phyloP scores from a whole-genome alignment of 2,797 vertebrate genomes.

The Trichosurus vulpecula region DNA sequence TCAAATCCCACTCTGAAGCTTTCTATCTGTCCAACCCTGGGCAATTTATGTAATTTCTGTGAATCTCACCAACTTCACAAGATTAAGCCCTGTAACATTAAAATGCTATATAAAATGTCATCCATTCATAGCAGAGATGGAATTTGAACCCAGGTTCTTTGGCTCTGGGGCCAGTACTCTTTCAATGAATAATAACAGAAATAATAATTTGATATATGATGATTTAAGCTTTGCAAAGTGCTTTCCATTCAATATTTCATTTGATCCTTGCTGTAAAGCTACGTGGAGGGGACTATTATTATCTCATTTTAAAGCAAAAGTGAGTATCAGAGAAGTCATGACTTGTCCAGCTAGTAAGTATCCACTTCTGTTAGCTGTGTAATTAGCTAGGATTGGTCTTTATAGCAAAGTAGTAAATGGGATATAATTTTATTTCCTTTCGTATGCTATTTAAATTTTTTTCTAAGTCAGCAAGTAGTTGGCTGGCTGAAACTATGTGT shows the following conservation, averaged over 20 bases:
- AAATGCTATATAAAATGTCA: not conserved
- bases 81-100: not conserved
- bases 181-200: not conserved
- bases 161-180: not conserved
- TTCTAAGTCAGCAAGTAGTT: not conserved
- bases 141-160: not conserved
- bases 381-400: not conserved
- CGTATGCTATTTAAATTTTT: not conserved
- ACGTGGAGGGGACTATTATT: not conserved
- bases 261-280: not conserved
- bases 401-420: not conserved
- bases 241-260: not conserved
- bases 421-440: not conserved
- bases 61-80: not conserved
- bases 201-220: not conserved
- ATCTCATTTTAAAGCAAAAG: not conserved
- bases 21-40: not conserved
- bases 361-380: not conserved
- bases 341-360: not conserved
- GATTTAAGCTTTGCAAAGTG: not conserved
- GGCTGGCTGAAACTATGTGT: not conserved
- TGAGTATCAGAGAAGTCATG: not conserved
- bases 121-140: not conserved
- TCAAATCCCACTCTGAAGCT: not conserved
- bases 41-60: not conserved